Evolutionary conservation across 2,113 vertebrate species (phyloP).

Genomic region (Ancistrus triradiatus): DNA sequence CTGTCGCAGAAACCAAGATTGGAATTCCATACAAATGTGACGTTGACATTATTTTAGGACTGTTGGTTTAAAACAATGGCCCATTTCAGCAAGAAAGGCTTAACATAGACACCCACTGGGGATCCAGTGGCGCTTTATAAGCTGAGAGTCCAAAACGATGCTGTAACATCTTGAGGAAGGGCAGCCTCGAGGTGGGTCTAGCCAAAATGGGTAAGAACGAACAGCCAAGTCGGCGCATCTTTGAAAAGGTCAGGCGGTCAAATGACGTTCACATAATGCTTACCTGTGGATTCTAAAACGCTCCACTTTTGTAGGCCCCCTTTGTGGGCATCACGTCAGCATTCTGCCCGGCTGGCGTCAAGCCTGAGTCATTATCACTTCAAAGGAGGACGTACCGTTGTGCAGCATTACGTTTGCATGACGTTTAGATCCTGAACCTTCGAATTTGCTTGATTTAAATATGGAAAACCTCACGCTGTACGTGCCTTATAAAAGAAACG

Average conservation of each 20-base stretch:
- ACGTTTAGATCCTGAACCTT: constrained; percentile 1
- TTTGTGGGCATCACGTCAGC: no score
- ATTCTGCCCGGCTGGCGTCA: constrained; percentile 14
- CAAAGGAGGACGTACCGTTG: constrained; percentile 32
- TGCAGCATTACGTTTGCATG: constrained; percentile 33
- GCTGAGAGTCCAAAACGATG: not conserved
- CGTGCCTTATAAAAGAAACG: constrained; percentile 10
- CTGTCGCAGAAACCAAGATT: no score
- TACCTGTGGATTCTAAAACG: no score
- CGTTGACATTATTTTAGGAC: no score
- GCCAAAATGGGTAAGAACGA: constrained; percentile 6
- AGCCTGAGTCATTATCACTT: constrained; percentile 44
- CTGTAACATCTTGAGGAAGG: constrained; percentile 1
- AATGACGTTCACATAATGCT: no score
- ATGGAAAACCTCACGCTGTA: constrained; percentile 2
- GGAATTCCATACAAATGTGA: no score
- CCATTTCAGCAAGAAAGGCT: no score
- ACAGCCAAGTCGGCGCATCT: constrained; percentile 15
- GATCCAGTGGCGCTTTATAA: no score
- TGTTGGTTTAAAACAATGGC: no score
- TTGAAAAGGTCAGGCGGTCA: not conserved
- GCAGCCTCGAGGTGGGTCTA: not conserved
- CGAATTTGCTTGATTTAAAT: not conserved
- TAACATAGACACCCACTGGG: no score
- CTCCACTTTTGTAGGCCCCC: no score